These are phyloP conservation scores for Lutjanus argentimaculatus DNA, from an alignment of 2,797 vertebrate genomes.

Conservation along the genomic window DNA sequence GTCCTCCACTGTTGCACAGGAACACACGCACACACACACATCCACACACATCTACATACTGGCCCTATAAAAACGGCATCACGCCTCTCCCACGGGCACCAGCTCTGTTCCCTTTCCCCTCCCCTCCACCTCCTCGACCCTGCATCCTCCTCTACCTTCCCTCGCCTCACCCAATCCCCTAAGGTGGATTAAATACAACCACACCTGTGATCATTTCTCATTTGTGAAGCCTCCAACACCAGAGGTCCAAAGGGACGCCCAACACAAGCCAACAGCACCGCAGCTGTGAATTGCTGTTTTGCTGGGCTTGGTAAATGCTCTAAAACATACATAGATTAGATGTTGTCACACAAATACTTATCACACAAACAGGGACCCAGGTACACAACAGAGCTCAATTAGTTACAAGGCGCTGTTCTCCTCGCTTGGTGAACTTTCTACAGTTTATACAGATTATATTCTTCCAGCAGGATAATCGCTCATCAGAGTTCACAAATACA, in stretches of 20 bases:
- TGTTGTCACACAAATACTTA: slow-evolving; percentile 53
- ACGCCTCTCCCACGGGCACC: slow-evolving; percentile 39
- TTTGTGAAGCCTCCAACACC: slow-evolving; percentile 72
- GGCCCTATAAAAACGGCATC: slow-evolving; percentile 57
- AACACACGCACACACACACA: slow-evolving; percentile 11
- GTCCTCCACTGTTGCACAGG: slow-evolving; percentile 25
- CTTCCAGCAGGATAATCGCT: slow-evolving; percentile 24
- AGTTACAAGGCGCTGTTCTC: slow-evolving; percentile 37
- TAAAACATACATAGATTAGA: slow-evolving; percentile 65
- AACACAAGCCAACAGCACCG: slow-evolving; percentile 26
- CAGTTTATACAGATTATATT: slow-evolving; percentile 35
- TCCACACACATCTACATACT: slow-evolving; percentile 5
- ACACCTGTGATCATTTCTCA: slow-evolving; percentile 81
- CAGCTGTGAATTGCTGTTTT: slow-evolving; percentile 71
- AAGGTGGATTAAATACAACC: slow-evolving; percentile 76
- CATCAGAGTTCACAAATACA: slow-evolving; percentile 27
- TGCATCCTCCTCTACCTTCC: slow-evolving; percentile 47
- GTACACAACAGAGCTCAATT: slow-evolving; percentile 51
- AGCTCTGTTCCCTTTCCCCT: slow-evolving; percentile 37
- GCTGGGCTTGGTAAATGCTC: slow-evolving; percentile 65
- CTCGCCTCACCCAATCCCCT: slow-evolving; percentile 55
- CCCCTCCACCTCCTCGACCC: slow-evolving; percentile 55
- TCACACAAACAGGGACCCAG: slow-evolving; percentile 35
- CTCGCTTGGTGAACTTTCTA: slow-evolving; percentile 12
- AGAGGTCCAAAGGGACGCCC: slow-evolving; percentile 63